These are phyloP conservation scores for Leucophenga varia DNA, from an alignment of 1,140 invertebrate species.

Conservation along the genomic window DNA sequence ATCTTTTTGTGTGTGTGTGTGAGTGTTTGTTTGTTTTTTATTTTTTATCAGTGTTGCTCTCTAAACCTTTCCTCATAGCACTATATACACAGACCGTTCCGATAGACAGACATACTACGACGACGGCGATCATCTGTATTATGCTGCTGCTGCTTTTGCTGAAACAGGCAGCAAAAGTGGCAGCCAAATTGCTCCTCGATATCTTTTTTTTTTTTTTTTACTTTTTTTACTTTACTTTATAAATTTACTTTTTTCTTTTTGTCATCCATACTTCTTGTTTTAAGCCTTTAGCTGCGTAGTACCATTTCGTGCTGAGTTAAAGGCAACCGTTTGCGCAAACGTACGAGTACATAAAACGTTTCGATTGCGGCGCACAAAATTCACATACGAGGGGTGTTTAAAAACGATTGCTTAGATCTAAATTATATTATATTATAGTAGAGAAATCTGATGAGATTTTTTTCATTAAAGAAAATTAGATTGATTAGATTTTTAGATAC, in stretches of 20 bases:
- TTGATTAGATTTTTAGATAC: too few relatives aligned
- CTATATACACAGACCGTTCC: slow-evolving; percentile 23
- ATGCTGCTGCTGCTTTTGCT: too few relatives aligned
- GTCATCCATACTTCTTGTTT: slow-evolving; percentile 19
- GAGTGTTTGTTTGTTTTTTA: slow-evolving; percentile 35
- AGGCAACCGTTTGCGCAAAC: slow-evolving; percentile 49
- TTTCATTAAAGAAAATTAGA: too few relatives aligned
- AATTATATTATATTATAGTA: too few relatives aligned
- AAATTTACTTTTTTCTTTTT: slow-evolving; percentile 18
- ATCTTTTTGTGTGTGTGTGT: slow-evolving; percentile 12
- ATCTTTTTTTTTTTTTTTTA: slow-evolving; percentile 49
- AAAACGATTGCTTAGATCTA: too few relatives aligned
- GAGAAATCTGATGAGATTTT: too few relatives aligned
- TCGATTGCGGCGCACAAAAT: too few relatives aligned
- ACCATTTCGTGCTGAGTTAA: slow-evolving; percentile 36
- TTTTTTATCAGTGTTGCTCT: slow-evolving; percentile 17
- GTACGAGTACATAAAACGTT: slow-evolving; percentile 3
- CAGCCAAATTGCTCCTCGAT: slow-evolving; percentile 53
- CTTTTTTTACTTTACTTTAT: too few relatives aligned
- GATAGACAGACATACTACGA: not conserved
- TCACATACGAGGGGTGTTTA: too few relatives aligned
- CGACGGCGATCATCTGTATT: slow-evolving; percentile 6
- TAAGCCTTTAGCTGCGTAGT: slow-evolving; percentile 51
- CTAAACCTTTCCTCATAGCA: slow-evolving; percentile 14
- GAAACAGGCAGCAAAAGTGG: slow-evolving; percentile 32